Evolutionary conservation across 2,888 invertebrate genomes (phyloP), one percentile per base, ranked within the genome.

Genomic region (Tigriopus californicus): DNA sequence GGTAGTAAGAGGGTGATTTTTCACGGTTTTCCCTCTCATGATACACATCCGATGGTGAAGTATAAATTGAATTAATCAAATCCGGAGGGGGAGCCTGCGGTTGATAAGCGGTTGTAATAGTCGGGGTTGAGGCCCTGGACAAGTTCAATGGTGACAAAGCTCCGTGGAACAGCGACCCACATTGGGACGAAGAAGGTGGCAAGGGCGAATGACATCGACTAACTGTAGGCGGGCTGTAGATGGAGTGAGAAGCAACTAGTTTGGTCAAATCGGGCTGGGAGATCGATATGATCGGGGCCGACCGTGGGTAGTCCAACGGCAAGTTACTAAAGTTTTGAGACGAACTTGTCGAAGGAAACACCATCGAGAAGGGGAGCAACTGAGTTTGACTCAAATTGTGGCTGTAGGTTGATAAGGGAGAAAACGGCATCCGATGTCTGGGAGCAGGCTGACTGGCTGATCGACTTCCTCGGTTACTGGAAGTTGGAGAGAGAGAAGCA

Each of bases 231-330:
- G 33, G 33, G 33, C 33, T 33, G 8, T 33, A 33, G 33, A 44
- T 44, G 4, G 44, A 18, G 18, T n/a, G 44, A n/a, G 44, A 15
- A 18, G 5, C 44, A n/a, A 44, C 10, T 18, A 44, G 44, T 41
- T 54, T 54, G 54, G 15, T 41, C 41, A 54, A 54, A 40, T 54
- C 54, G 15, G 54, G 54, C 41, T 54, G 54, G 6, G 54, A 54
- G 11, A 54, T 18, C 1, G 54, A 54, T 24, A 52, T 13, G 12
- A 10, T n/a, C 15, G 18, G 40, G 18, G 33, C 40, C 11, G 33
- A n/a, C 40, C 18, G 25, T 15, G 54, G 52, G 10, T 33, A 33
- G 22, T 18, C 54, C 20, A 41, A 40, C 3, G 18, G n/a, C 44
- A 44, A 15, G 44, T 3, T 44, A 44, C 10, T 44, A 3, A 44